These are phyloP conservation scores for Forpus xanthops DNA, from an alignment of 2,797 vertebrate genomes.

Conservation along the genomic window DNA sequence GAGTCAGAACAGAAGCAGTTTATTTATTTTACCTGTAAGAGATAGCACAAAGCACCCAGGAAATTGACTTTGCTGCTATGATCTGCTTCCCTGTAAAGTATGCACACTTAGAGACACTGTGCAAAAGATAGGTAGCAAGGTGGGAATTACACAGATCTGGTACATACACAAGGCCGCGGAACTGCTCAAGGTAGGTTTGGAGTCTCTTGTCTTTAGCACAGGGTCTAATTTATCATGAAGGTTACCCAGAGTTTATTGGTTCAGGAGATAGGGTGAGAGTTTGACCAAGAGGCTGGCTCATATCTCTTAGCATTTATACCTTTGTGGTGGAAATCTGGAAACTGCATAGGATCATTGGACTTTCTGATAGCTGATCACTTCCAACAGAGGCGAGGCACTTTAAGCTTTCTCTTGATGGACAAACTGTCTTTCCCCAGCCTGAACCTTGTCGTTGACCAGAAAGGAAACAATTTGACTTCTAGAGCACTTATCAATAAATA, in stretches of 20 bases:
- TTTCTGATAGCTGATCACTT: neutral
- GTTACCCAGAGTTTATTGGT: neutral
- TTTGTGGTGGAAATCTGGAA: neutral
- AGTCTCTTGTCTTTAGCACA: neutral
- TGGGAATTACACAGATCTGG: neutral
- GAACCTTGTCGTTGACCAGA: neutral
- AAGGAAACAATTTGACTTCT: neutral
- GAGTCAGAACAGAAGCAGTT: neutral
- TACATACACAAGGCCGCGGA: neutral
- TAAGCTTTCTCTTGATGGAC: neutral
- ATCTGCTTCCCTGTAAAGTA: neutral
- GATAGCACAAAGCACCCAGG: neutral
- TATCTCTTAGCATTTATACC: neutral
- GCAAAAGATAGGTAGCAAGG: neutral
- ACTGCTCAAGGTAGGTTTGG: neutral
- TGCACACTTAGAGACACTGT: neutral
- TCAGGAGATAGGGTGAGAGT: neutral
- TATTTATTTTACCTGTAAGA: neutral
- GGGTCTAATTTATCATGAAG: neutral
- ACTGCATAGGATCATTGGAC: neutral
- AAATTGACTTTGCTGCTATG: neutral
- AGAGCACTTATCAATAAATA: neutral
- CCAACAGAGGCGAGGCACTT: neutral
- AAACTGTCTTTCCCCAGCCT: neutral
- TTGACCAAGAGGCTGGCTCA: neutral